Evolutionary conservation across 2,888 invertebrate genomes (phyloP).

Genomic region (Hydraecia micacea): DNA sequence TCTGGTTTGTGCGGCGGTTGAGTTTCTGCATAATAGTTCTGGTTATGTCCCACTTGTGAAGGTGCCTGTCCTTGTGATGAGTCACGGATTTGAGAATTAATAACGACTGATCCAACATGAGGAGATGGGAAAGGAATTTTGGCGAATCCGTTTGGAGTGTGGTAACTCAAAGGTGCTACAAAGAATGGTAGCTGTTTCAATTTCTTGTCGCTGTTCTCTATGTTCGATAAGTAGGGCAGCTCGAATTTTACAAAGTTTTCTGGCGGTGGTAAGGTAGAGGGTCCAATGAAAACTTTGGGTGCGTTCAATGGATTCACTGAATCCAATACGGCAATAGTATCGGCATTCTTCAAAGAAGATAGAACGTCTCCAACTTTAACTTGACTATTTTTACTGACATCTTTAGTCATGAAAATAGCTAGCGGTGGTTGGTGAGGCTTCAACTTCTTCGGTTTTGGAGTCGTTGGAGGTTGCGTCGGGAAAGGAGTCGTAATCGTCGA

Average conservation of each 20-base stretch:
- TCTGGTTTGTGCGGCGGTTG: constrained; percentile 73
- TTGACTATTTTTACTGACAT: constrained; percentile 83
- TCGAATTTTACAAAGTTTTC: constrained; percentile 95
- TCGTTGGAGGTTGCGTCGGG: constrained; percentile 84
- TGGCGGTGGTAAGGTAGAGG: constrained; percentile 93
- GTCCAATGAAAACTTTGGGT: constrained; percentile 95
- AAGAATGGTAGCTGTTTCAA: constrained; percentile 95
- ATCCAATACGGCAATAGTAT: constrained; percentile 94
- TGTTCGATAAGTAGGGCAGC: constrained; percentile 94
- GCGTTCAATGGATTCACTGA: constrained; percentile 92
- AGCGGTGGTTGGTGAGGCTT: constrained; percentile 96
- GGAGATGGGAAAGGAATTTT: constrained; percentile 96
- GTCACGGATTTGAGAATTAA: constrained; percentile 90
- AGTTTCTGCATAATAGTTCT: constrained; percentile 70
- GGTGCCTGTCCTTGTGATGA: constrained; percentile 68
- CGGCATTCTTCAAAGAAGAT: constrained; percentile 92
- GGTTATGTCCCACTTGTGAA: constrained; percentile 53
- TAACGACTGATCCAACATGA: constrained; percentile 96
- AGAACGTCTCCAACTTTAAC: constrained; percentile 93
- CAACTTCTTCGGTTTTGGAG: constrained; percentile 89
- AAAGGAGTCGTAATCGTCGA: constrained; percentile 82
- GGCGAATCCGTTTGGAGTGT: constrained; percentile 95
- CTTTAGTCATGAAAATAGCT: constrained; percentile 94
- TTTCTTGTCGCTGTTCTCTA: constrained; percentile 93
- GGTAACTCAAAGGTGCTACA: constrained; percentile 95